Base-by-base conservation (phyloP, 2,888 invertebrate genomes). In the Tortrix viridana region DNA sequence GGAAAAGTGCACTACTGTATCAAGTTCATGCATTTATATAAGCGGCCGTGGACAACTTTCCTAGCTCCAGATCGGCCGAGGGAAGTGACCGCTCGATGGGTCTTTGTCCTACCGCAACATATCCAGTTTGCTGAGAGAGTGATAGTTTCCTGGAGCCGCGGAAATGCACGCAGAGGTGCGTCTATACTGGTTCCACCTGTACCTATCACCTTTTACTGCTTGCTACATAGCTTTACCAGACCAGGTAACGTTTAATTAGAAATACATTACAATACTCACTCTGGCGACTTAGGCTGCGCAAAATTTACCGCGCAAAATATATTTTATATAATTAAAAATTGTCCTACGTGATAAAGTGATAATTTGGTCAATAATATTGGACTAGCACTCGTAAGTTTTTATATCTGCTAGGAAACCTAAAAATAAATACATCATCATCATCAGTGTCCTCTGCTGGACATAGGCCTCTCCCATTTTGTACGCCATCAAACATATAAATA, bases 11-110 rank as follows among this genome's bases (percentile, higher is more conserved):
- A 69, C 69, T 78, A 72, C 70, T 69, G 79, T 88, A 89, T 88
- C 88, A 90, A 89, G 89, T 90, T 88, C 88, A 89, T 77, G 86
- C 79, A 87, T 91, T 90, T 92, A 91, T 91, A 91, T 84, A 79
- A 84, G 79, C 79, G 79, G 73, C 72, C 69, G 69, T 76, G 71
- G 77, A 77, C 87, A 85, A 89, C 89, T 90, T 92, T 91, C 89
- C 85, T 89, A 71, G 76, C 73, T 87, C 88, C 86, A 88, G 87
- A 86, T 82, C 70, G 75, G 70, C 69, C 71, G 75, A 82, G 86
- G 89, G 88, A 88, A 89, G 78, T 90, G 88, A 82, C 86, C 86
- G 84, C 75, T 70, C 79, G 76, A 77, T 82, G 81, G 91, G 90
- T 91, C 91, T 90, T 87, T 92, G 91, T 92, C 90, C 91, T 84